Evolutionary conservation across 2,113 vertebrate genomes (phyloP).

Genomic region (Connochaetes taurinus): DNA sequence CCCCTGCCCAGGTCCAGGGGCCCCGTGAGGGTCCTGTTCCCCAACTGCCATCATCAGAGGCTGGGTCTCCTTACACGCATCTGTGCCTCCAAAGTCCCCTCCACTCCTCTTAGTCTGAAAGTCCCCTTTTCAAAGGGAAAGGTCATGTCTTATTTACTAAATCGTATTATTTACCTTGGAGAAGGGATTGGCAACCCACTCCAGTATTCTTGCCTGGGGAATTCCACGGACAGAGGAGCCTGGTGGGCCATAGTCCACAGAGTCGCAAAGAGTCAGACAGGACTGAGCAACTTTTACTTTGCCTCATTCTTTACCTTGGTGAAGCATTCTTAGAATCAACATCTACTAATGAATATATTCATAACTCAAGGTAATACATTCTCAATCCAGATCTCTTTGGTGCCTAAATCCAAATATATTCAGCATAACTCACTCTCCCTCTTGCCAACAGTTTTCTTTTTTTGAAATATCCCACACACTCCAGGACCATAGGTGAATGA

Average conservation of each 20-base stretch:
- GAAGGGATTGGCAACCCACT: background rate
- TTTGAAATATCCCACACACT: background rate
- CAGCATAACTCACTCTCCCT: background rate
- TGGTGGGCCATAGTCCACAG: background rate
- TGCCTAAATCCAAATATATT: background rate
- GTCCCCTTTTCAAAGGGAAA: background rate
- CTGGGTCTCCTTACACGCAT: background rate
- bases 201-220: background rate
- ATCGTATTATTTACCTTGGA: background rate
- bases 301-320: background rate
- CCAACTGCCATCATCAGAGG: background rate
- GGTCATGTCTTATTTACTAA: background rate
- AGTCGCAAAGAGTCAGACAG: background rate
- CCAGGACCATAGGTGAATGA: background rate
- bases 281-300: background rate
- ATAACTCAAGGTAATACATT: background rate
- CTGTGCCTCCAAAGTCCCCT: fast-evolving
- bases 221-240: background rate
- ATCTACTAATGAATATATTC: background rate
- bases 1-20: background rate
- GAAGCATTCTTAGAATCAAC: background rate
- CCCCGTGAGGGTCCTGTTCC: too few relatives aligned
- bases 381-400: background rate
- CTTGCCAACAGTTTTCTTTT: background rate
- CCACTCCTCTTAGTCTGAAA: background rate